Conservation (phyloP, 1,140 invertebrate species). For the Helicorthomorpha holstii region DNA sequence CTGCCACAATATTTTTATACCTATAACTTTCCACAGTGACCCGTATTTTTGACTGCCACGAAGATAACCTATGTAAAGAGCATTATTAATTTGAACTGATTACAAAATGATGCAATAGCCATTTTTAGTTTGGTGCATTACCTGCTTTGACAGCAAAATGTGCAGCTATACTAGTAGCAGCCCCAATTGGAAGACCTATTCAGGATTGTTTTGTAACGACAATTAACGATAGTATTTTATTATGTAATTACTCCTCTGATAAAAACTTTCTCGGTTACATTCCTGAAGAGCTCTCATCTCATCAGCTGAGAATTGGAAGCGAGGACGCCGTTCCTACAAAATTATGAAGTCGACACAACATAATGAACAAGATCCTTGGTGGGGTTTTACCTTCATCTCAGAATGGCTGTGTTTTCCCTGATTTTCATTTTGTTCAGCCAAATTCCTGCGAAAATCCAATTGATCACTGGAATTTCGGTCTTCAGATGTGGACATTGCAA, state of each 20-base stretch:
- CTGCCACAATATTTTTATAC: constrained; percentile 11
- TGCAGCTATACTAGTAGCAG: constrained; percentile 35
- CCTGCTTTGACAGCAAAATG: constrained; percentile 42
- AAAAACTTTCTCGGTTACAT: constrained; percentile 53
- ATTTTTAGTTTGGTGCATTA: not conserved
- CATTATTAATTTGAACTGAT: not conserved
- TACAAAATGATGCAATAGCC: no score
- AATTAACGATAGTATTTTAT: not conserved
- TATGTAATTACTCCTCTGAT: constrained; percentile 34
- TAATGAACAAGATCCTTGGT: no score
- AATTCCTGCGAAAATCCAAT: no score
- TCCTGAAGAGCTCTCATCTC: constrained; percentile 45
- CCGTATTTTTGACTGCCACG: constrained; percentile 31
- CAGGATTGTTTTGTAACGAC: not conserved
- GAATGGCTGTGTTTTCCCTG: no score
- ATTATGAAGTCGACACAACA: no score
- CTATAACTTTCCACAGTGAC: constrained; percentile 41
- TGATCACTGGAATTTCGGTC: no score
- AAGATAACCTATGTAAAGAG: not conserved
- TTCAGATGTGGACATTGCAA: no score
- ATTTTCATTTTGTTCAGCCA: no score
- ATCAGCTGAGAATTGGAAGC: constrained; percentile 33
- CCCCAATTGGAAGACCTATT: constrained; percentile 36
- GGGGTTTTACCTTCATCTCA: no score
- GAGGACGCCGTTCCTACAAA: no score